These are phyloP conservation scores for Heliconius ismenius DNA, from an alignment of 2,888 invertebrate species.

Conservation along the genomic window DNA sequence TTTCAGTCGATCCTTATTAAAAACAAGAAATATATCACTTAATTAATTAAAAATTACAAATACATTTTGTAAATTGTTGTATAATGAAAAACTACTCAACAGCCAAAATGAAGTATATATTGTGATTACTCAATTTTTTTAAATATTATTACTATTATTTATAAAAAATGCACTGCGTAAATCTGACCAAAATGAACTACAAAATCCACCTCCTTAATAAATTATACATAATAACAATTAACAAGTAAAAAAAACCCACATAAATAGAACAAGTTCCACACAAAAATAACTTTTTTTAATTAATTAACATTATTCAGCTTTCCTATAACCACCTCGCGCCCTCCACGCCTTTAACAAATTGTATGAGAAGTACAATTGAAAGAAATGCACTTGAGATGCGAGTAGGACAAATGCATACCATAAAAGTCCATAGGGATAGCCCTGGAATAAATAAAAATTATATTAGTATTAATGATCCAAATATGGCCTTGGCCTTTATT, in stretches of 20 bases:
- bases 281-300: slow-evolving; percentile 23
- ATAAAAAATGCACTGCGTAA: not conserved
- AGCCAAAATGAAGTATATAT: too few species aligned
- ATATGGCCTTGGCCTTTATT: too few species aligned
- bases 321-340: slow-evolving; percentile 85
- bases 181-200: slow-evolving; percentile 9
- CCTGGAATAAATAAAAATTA: slow-evolving; percentile 78
- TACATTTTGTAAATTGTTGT: too few species aligned
- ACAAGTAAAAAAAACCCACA: slow-evolving; percentile 23
- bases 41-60: too few species aligned
- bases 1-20: too few species aligned
- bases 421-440: slow-evolving; percentile 93
- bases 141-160: too few species aligned
- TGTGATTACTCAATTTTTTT: too few species aligned
- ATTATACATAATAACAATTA: not conserved
- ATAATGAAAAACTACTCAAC: too few species aligned
- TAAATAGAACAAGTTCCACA: slow-evolving; percentile 16
- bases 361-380: slow-evolving; percentile 92
- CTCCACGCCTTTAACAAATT: slow-evolving; percentile 92
- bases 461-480: not conserved
- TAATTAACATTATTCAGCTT: slow-evolving; percentile 82
- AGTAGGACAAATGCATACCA: slow-evolving; percentile 95
- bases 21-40: too few species aligned
- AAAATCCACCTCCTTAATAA: not conserved
- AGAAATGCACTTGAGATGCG: slow-evolving; percentile 93